These are phyloP conservation scores for Aspidoscelis tigris DNA, from an alignment of 2,113 vertebrate species.

Conservation along the genomic window DNA sequence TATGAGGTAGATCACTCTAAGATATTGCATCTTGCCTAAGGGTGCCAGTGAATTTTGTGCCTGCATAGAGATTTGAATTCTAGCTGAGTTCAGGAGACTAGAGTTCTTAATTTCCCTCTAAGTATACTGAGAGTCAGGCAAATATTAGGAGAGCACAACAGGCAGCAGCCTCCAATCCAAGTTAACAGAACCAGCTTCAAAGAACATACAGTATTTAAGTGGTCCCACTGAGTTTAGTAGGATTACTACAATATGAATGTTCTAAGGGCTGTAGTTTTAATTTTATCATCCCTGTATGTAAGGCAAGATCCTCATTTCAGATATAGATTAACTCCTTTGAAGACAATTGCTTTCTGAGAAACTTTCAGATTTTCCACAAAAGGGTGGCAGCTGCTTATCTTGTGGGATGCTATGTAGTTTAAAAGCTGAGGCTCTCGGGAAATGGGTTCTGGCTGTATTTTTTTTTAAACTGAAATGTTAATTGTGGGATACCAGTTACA, in stretches of 20 bases:
- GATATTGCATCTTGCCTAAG: too few relatives aligned
- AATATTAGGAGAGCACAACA: not conserved
- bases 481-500: not conserved
- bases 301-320: conserved; percentile 5
- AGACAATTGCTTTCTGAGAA: conserved; percentile 1
- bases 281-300: not conserved
- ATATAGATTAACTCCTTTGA: conserved; percentile 12
- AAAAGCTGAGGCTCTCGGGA: not conserved
- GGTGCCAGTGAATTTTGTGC: too few relatives aligned
- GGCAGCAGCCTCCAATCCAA: not conserved
- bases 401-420: not conserved
- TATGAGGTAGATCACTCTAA: too few relatives aligned
- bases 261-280: not conserved
- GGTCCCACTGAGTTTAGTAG: not conserved
- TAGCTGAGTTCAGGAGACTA: not conserved
- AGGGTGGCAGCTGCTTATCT: conserved; percentile 16
- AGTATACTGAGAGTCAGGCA: not conserved
- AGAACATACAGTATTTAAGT: not conserved
- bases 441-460: not conserved
- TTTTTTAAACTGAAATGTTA: conserved; percentile 23
- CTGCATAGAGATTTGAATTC: too few relatives aligned
- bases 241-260: not conserved
- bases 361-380: conserved; percentile 2
- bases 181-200: not conserved
- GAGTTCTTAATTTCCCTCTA: not conserved